Evolutionary conservation across 2,113 vertebrate genomes (phyloP).

Genomic region (Actenoides lindsayi): DNA sequence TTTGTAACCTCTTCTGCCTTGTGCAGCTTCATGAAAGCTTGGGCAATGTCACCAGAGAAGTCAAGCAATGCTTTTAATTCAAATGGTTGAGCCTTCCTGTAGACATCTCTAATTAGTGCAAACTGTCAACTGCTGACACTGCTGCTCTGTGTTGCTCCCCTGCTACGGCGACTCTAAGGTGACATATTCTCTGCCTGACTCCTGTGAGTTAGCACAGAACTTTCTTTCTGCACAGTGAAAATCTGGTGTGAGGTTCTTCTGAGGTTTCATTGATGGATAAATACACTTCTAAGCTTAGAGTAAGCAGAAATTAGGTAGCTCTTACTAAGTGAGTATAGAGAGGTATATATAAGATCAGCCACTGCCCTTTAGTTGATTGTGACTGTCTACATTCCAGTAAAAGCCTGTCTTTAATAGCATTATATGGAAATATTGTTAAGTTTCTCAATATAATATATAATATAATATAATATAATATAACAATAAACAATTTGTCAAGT

Average conservation of each 20-base stretch:
- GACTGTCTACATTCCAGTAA: not conserved
- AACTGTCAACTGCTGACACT: not conserved
- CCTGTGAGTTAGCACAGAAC: not conserved
- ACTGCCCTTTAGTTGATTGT: not conserved
- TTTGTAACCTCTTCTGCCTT: not conserved
- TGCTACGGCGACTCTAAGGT: not conserved
- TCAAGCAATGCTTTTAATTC: not conserved
- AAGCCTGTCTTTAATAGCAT: not conserved
- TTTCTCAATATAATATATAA: not conserved
- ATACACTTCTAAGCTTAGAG: not conserved
- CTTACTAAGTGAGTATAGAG: not conserved
- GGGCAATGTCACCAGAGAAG: not conserved
- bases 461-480: too few relatives aligned
- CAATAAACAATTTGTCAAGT: not conserved
- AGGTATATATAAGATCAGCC: not conserved
- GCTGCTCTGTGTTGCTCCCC: not conserved
- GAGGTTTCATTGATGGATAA: not conserved
- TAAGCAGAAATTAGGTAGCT: not conserved
- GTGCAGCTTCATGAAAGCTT: not conserved
- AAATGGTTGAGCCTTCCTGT: not conserved
- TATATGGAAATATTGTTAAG: not conserved
- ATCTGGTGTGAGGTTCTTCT: accelerated
- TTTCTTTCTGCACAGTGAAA: not conserved
- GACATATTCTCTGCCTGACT: not conserved
- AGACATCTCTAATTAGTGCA: not conserved